A percentile compares a stretch with the other conserved stretches of the same genome.
Conservation (phyloP, 2,797 vertebrate species). For the Adelosebastes latens region DNA sequence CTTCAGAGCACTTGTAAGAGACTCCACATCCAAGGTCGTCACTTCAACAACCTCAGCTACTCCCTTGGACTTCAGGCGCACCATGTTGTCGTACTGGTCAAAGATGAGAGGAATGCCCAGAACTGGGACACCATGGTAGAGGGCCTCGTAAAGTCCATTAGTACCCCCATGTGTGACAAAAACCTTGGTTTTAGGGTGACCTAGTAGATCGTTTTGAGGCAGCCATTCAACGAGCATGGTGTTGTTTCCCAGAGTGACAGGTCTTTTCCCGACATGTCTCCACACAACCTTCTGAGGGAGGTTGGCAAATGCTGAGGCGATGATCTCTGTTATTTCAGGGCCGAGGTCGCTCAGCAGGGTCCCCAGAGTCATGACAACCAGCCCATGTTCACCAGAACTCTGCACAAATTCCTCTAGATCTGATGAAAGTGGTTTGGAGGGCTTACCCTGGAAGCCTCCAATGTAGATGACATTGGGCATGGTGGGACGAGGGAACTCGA, state of each 20-base stretch:
- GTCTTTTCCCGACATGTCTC: conserved; percentile 63
- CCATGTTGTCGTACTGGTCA: conserved; percentile 73
- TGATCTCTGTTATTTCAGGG: conserved; percentile 49
- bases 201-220: conserved; percentile 75
- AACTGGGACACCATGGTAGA: conserved; percentile 68
- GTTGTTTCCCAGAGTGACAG: conserved; percentile 65
- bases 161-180: conserved; percentile 78
- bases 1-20: conserved; percentile 46
- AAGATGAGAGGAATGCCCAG: conserved; percentile 72
- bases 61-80: conserved; percentile 48
- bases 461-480: conserved; percentile 81
- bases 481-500: conserved; percentile 76
- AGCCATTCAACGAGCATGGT: conserved; percentile 75
- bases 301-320: conserved; percentile 64
- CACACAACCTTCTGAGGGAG: conserved; percentile 77
- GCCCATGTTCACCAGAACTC: conserved; percentile 70
- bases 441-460: conserved; percentile 74
- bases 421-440: conserved; percentile 55
- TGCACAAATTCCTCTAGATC: conserved; percentile 73
- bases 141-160: conserved; percentile 74
- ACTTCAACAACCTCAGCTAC: conserved; percentile 60
- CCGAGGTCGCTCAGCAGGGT: conserved; percentile 60
- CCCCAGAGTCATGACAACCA: conserved; percentile 77
- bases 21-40: conserved; percentile 52
- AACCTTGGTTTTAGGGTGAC: conserved; percentile 71